Base-by-base conservation (phyloP, 2,797 vertebrate species). In the Gymnoscopelus braueri region DNA sequence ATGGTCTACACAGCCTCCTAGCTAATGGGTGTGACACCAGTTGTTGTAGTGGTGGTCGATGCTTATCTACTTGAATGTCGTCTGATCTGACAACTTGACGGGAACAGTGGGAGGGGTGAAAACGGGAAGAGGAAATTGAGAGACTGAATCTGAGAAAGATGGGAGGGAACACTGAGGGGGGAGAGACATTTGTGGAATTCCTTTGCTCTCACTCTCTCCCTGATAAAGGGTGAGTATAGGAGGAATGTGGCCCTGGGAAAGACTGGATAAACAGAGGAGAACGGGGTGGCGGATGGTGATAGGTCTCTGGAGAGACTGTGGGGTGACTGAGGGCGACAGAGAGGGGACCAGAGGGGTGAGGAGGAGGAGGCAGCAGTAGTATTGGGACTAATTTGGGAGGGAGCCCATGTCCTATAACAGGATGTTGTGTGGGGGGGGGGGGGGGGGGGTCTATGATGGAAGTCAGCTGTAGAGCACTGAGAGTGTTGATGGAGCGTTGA, bases 161-260 rank as follows among this genome's bases (percentile, higher is more conserved):
- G 66, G 44, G 19, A 54, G 55, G 72, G 19, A 62, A 65, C 54
- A 72, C 15, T 52, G 74, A 78, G 74, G 67, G 71, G 65, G 62
- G 70, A 82, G 73, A 81, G 79, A 88, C 67, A 87, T 90, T 35
- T 80, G 81, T 82, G 83, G 89, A 90, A 91, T 92, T 86, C 80
- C 49, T 79, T 80, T 79, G 69, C 84, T 83, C 2, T 8, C 67
- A 56, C 79, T 81, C 81, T 85, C 72, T 86, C 76, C 78, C 79
- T 79, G 89, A 91, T 92, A 89, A 89, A 84, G 83, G 62, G 76
- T 64, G 75, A 87, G 83, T 80, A 92, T 89, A 90, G 77, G 67
- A 91, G 90, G 93, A 94, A 94, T 94, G 92, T 44, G 82, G 89
- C 91, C 91, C 91, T 90, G 88, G 39, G 90, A 88, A 89, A 75